Conservation (phyloP, 1,140 invertebrate genomes). For the Drosophila guanche region DNA sequence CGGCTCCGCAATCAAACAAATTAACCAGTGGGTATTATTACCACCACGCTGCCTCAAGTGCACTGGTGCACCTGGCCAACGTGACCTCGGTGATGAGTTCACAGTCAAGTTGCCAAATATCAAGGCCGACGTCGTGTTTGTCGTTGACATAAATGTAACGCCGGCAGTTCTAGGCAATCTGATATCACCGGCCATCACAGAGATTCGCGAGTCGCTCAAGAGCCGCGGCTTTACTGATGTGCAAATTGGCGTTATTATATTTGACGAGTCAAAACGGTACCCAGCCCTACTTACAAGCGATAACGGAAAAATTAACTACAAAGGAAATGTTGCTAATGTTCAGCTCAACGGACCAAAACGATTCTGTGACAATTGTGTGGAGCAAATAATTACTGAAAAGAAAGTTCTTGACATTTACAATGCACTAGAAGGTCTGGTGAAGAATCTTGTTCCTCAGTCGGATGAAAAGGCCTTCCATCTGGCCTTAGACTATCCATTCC, state of each 20-base stretch:
- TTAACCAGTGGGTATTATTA: constrained; percentile 85
- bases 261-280: constrained; percentile 84
- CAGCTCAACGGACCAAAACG: constrained; percentile 83
- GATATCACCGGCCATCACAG: constrained; percentile 76
- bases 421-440: constrained; percentile 51
- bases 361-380: constrained; percentile 62
- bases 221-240: constrained; percentile 86
- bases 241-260: constrained; percentile 86
- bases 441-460: constrained; percentile 65
- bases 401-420: constrained; percentile 68
- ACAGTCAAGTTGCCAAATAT: constrained; percentile 88
- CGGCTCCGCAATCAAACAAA: constrained; percentile 85
- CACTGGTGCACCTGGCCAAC: constrained; percentile 84
- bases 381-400: constrained; percentile 70
- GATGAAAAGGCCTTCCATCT: constrained; percentile 85
- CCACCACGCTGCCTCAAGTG: constrained; percentile 87
- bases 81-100: constrained; percentile 86
- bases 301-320: constrained; percentile 85
- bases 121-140: constrained; percentile 89
- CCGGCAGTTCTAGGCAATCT: constrained; percentile 81
- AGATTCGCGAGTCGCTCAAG: constrained; percentile 82
- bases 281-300: constrained; percentile 86
- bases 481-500: constrained; percentile 86
- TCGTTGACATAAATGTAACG: constrained; percentile 86
- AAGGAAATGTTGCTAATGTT: constrained; percentile 85